Percentiles rank a stretch among this genome's conserved stretches.
Conservation (phyloP, 1,140 invertebrate species). For the Trypoxylus dichotomus region DNA sequence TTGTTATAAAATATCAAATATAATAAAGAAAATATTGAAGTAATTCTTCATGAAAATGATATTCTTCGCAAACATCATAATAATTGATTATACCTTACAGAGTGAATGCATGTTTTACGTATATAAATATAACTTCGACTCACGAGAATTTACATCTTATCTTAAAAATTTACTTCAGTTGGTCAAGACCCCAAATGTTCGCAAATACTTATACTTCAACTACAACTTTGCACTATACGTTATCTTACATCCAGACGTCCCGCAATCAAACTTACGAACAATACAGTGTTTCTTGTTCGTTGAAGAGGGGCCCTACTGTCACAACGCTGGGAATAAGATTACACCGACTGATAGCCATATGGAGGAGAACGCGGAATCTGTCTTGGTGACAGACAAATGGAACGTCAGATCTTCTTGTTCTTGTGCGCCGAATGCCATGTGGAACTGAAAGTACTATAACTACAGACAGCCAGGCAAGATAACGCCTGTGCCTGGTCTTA, state of each 20-base stretch:
- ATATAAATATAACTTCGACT: no score
- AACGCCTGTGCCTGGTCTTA: background rate
- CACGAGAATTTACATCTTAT: no score
- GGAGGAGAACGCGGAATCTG: background rate
- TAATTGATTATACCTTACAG: no score
- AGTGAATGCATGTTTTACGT: no score
- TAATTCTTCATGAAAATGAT: no score
- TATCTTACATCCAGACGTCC: background rate
- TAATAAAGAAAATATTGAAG: no score
- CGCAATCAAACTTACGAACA: background rate
- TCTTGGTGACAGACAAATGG: slow-evolving; percentile 1
- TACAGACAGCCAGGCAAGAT: background rate
- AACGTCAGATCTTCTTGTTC: background rate
- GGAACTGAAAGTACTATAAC: background rate
- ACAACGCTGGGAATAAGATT: background rate
- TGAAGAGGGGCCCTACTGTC: background rate
- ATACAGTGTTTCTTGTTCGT: background rate
- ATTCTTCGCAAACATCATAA: no score
- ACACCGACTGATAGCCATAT: background rate
- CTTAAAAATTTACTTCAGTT: no score
- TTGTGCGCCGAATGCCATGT: background rate
- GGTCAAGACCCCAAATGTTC: no score
- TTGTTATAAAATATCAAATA: no score
- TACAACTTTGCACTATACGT: no score
- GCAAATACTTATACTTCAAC: no score